Conservation (phyloP, 2,113 vertebrate species). For the Elephas maximus region DNA sequence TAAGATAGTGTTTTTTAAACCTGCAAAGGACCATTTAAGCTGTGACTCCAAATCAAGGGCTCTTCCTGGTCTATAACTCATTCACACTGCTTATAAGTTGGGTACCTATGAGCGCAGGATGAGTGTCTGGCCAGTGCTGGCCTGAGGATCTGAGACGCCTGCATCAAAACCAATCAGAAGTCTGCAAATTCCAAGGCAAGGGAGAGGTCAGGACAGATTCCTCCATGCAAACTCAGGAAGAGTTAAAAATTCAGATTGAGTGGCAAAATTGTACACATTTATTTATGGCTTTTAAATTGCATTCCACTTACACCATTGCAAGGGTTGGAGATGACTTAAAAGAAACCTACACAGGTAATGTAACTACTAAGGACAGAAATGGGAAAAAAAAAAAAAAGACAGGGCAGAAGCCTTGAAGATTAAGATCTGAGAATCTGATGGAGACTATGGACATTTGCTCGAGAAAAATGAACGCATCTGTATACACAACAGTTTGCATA, state of each 20-base stretch:
- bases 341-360: neutral
- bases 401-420: neutral
- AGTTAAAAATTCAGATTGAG: neutral
- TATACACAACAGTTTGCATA: neutral
- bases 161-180: neutral
- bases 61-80: neutral
- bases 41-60: neutral
- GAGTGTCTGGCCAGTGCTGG: neutral
- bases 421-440: neutral
- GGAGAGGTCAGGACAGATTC: neutral
- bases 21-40: neutral
- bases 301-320: slow-evolving; percentile 8
- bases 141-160: neutral
- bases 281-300: neutral
- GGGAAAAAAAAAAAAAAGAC: neutral
- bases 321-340: slow-evolving; percentile 5
- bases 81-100: neutral
- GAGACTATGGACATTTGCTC: neutral
- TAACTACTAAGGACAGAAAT: neutral
- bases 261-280: neutral
- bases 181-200: neutral
- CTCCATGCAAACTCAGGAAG: neutral
- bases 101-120: neutral
- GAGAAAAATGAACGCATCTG: neutral
- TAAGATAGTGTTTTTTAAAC: slow-evolving; percentile 7